Evolutionary conservation across 37 sponge, comb jelly and placozoan genomes (phyloP), one percentile per base, ranked within the genome.

Genomic region (Mnemiopsis leidyi): DNA sequence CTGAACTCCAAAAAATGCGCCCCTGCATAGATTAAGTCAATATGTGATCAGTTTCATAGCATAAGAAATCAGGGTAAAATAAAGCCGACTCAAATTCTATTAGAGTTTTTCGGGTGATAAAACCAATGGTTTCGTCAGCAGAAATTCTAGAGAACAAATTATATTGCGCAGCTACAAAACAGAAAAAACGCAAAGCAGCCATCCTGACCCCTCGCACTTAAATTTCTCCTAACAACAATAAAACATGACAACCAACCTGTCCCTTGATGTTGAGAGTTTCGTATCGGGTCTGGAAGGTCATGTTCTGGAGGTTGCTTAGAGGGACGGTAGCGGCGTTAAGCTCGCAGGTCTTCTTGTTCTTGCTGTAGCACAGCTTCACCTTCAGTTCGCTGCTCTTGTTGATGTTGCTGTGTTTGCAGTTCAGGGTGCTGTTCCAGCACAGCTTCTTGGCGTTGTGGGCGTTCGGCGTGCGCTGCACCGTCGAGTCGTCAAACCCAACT

Each of bases 261-360:
- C 90, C 90, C 90, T 85, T 85, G 61, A 85, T 25, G 90, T 85
- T 38, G 90, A 85, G 36, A 23, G 90, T 28, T 16, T 2, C 23
- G 90, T 85, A 85, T 7, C 23, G 61, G n/a, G 61, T 38, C 61
- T 3, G 23, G 61, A 38, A 85, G 28, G 40, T 32, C 90, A 85
- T 85, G 90, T 40, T 85, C 13, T 39, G 2, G 3, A 85, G 40
- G 21, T 85, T 61, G 1, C 90, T 26, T 2, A 85, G 90, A 21
- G 39, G 39, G 7, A 85, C 61, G 1, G 61, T 32, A 0, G 36
- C 90, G 13, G 90, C 90, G 0, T 85, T 61, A 28, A 85, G 23
- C 90, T 85, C 90, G 30, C 90, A 85, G 38, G 90, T 39, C 30
- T 85, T 85, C 90, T 40, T 85, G 40, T 40, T 40, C 90, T 85